Evolutionary conservation across 2,113 vertebrate species (phyloP), one percentile per base, ranked within the genome.

Genomic region (Australoheros scitulus): DNA sequence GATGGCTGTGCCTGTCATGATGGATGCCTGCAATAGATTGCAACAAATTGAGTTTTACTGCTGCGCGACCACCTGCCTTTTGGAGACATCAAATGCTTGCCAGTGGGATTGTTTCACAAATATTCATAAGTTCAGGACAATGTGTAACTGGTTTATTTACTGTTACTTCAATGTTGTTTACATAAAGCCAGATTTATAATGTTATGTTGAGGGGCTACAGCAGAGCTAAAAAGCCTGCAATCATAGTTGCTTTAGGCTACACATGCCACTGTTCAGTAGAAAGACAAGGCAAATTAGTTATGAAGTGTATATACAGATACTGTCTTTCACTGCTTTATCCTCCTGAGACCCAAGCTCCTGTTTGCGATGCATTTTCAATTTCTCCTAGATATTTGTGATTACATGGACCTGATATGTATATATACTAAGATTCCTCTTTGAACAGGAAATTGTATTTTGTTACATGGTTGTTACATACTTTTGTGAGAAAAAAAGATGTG

Each of bases 1-100:
- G 75, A 97, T 97, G 77, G 97, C 96, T 0, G 96, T 96, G 81
- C 98, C 98, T 0, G 97, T 97, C 98, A 99, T 98, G 93, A 99
- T 99, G 80, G 98, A 99, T 0, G 97, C 98, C 98, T 99, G 92
- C 0, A 80, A 72, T 3, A 3, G 13, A 52, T 72, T 72, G 43
- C 7, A 52, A 50, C 17, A 70, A 52, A 24, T 50, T 70, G 15
- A 70, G 43, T 50, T 47, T 47, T 70, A 50, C 41, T 10, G 10
- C 65, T 50, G 50, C 29, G 17, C 7, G 52, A 72, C 26, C 24
- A 50, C 20, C 20, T 56, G 52, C 65, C 17, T 20, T 52, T 72
- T 52, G 47, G 26, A 52, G 11, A 52, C 65, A 32, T 1, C 29
- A 11, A 32, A 24, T 52, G 17, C 22, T 50, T 70, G 10, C 43